Conservation (phyloP, 2,113 vertebrate species). For the Calidris pygmaea region DNA sequence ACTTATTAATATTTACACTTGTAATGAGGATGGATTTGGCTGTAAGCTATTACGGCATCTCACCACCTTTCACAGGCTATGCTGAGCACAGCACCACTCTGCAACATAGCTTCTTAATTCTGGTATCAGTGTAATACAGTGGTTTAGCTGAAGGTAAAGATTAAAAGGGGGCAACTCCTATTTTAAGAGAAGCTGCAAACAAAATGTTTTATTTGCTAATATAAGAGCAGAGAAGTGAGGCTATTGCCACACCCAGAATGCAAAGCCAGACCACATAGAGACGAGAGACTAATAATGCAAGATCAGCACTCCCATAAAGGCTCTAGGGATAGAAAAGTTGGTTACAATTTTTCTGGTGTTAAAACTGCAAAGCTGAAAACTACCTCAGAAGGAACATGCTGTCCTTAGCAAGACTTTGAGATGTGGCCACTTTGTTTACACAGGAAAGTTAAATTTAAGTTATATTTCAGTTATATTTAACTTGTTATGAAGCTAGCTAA, state of each 20-base stretch:
- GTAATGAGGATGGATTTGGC: constrained; percentile 61
- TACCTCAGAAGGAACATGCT: neutral
- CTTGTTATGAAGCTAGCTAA: neutral
- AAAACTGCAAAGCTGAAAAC: neutral
- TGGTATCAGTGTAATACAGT: neutral
- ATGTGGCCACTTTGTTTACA: neutral
- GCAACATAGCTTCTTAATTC: neutral
- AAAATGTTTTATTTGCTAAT: neutral
- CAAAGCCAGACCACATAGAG: neutral
- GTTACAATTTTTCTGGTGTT: neutral
- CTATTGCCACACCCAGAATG: neutral
- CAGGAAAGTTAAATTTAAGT: neutral
- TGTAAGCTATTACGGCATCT: neutral
- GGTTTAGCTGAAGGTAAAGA: constrained; percentile 12
- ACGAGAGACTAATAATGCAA: neutral
- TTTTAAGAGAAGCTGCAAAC: neutral
- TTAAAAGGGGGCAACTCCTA: neutral
- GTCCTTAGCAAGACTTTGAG: neutral
- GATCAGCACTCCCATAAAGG: neutral
- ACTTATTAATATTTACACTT: constrained; percentile 60
- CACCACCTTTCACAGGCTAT: neutral
- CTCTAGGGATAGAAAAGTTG: neutral
- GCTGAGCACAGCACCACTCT: neutral
- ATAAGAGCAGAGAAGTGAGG: neutral
- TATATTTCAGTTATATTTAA: constrained; percentile 9